Conservation (phyloP, 2,888 invertebrate species). For the Philopedon plagiatum region DNA sequence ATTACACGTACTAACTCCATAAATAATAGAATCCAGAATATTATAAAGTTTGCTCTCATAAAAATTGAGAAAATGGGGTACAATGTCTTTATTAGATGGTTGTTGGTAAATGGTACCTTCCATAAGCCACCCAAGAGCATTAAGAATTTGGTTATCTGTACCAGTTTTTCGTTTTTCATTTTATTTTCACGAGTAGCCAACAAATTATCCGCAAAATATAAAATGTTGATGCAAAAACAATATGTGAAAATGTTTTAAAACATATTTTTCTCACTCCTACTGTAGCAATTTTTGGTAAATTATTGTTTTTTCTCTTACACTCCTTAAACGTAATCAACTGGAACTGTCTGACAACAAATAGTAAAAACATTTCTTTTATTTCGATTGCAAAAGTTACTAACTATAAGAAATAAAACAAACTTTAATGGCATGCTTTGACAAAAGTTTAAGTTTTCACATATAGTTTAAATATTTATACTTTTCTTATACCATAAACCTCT, state of each 20-base stretch:
- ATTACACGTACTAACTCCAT: not conserved
- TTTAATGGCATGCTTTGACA: not conserved
- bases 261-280: not conserved
- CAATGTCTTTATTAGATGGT: not conserved
- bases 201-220: too few relatives aligned
- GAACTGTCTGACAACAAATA: too few relatives aligned
- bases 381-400: too few relatives aligned
- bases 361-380: too few relatives aligned
- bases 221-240: too few relatives aligned
- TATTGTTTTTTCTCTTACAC: too few relatives aligned
- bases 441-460: not conserved
- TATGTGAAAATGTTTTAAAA: not conserved
- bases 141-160: not conserved
- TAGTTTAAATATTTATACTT: not conserved
- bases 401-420: not conserved
- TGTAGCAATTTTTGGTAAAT: not conserved
- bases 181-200: not conserved
- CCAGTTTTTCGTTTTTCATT: not conserved
- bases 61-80: not conserved
- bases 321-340: too few relatives aligned
- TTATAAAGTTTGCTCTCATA: not conserved
- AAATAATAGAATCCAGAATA: not conserved
- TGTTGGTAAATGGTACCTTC: not conserved
- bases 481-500: too few relatives aligned
- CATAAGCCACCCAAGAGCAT: not conserved